Base-by-base conservation (phyloP, 2,888 invertebrate genomes). In the Athrips mouffetella region DNA sequence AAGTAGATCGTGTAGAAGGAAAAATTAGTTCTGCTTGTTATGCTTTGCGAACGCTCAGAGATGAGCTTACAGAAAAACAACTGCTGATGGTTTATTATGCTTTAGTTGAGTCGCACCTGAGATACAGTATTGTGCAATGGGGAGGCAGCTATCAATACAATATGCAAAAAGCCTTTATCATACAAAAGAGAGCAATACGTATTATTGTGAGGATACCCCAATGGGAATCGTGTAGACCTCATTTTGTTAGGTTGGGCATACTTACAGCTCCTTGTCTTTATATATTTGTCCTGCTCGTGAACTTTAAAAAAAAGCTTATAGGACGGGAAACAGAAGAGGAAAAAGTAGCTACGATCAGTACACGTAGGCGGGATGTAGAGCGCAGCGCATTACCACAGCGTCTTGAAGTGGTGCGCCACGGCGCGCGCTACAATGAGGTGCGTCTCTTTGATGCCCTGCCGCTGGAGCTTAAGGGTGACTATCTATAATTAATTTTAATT, bases 111-210 rank as follows among this genome's bases (percentile, higher is more conserved):
- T 49, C 50, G 10, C 48, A 18, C 40, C 18, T 55, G 1, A 45
- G 54, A 27, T 55, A 55, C 23, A 47, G 42, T 21, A 50, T 55
- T 7, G 33, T 42, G 11, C 45, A 42, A 16, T 54, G 52, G 45
- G 50, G 49, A 8, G 40, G 40, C 15, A 42, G 50, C 2, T 48
- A 50, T 29, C 15, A 33, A 4, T 37, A 46, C n/a, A 37, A 46
- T 20, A 44, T 44, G n/a, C n/a, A n/a, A n/a, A n/a, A n/a, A n/a
- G n/a, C n/a, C n/a, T n/a, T n/a, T n/a, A n/a, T n/a, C n/a, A n/a
- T n/a, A n/a, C n/a, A n/a, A n/a, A n/a, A n/a, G n/a, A n/a, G n/a
- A n/a, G n/a, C n/a, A n/a, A n/a, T n/a, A n/a, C n/a, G n/a, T n/a
- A n/a, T n/a, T n/a, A n/a, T n/a, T n/a, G n/a, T n/a, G n/a, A n/a